Evolutionary conservation across 2,888 invertebrate genomes (phyloP).

Genomic region (Erannis defoliaria): DNA sequence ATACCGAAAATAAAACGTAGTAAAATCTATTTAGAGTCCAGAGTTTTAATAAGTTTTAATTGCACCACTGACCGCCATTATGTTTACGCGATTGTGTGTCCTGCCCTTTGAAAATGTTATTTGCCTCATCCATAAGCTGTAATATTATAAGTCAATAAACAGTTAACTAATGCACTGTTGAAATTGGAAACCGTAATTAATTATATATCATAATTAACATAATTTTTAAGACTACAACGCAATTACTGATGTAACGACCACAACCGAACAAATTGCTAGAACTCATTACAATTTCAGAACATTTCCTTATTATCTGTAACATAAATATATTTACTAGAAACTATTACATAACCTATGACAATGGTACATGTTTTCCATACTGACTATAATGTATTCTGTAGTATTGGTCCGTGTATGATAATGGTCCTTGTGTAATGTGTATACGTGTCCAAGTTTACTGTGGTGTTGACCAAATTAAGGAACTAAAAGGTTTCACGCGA

Average conservation of each 20-base stretch:
- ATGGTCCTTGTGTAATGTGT: background rate
- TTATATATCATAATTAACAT: background rate
- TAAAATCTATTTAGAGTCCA: too few species aligned
- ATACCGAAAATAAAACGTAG: too few species aligned
- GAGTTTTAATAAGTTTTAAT: too few species aligned
- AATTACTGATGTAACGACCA: conserved; percentile 29
- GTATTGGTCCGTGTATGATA: background rate
- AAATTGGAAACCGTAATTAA: background rate
- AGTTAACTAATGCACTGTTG: background rate
- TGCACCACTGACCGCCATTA: too few species aligned
- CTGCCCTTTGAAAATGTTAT: background rate
- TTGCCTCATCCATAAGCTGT: background rate
- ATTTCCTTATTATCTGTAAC: conserved; percentile 21
- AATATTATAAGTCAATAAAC: background rate
- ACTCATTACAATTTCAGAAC: conserved; percentile 27
- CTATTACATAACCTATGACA: background rate
- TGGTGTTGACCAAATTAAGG: background rate
- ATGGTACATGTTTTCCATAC: background rate
- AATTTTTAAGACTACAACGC: conserved; percentile 11
- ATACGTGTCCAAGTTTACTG: too few species aligned
- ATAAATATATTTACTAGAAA: background rate
- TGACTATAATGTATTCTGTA: background rate
- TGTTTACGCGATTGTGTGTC: background rate
- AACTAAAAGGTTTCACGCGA: background rate
- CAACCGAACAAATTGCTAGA: conserved; percentile 24